Evolutionary conservation across 2,888 invertebrate genomes (phyloP).

Genomic region (Eupithecia subumbrata): DNA sequence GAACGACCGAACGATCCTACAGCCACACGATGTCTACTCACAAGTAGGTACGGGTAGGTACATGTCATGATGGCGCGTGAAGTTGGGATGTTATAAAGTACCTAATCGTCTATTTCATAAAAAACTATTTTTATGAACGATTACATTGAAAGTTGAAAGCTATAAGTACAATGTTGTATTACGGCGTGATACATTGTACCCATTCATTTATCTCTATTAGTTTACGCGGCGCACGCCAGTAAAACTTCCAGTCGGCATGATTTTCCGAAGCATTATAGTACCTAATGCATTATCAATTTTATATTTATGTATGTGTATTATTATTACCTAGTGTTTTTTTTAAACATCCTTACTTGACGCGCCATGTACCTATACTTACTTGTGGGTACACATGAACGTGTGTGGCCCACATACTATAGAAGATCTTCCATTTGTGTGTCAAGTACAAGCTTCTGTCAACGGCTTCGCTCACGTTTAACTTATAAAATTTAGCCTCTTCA

Average conservation of each 20-base stretch:
- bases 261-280: neutral
- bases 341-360: neutral
- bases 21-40: slow-evolving; percentile 37
- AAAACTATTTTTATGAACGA: neutral
- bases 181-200: neutral
- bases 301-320: too few relatives aligned
- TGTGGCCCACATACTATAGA: neutral
- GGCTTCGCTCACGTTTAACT: neutral
- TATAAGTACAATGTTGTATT: neutral
- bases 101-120: neutral
- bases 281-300: too few relatives aligned
- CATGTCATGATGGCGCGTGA: neutral
- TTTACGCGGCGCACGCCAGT: neutral
- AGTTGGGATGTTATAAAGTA: neutral
- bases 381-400: neutral
- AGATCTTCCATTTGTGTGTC: neutral
- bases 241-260: neutral
- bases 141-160: neutral
- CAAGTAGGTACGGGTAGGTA: neutral
- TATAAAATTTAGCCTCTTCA: neutral
- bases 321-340: too few relatives aligned
- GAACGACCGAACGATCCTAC: slow-evolving; percentile 52
- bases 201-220: neutral
- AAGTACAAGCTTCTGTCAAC: neutral
- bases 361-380: neutral